A percentile compares a stretch with the other conserved stretches of the same genome.
phyloP scores from a whole-genome alignment of 2,113 vertebrate species.

The Puntigrus tetrazona region DNA sequence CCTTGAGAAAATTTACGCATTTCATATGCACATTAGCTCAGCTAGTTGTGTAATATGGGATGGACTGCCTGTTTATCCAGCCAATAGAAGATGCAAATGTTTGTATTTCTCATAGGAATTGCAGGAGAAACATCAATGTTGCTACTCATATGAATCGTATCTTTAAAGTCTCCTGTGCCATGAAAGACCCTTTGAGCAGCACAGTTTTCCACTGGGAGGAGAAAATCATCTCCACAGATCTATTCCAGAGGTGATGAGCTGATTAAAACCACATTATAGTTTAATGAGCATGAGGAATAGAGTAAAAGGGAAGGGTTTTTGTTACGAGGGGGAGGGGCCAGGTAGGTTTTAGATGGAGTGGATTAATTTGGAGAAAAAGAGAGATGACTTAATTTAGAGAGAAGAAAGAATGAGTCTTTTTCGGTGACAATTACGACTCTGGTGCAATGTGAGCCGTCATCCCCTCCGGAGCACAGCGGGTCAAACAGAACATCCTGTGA shows the following conservation, averaged over 20 bases:
- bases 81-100: not conserved
- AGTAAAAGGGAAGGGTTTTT: slow-evolving; percentile 40
- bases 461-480: slow-evolving; percentile 42
- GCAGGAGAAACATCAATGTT: not conserved
- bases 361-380: slow-evolving; percentile 37
- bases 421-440: slow-evolving; percentile 41
- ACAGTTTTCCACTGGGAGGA: slow-evolving; percentile 11
- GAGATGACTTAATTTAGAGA: slow-evolving; percentile 29
- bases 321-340: slow-evolving; percentile 11
- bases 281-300: slow-evolving; percentile 53
- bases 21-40: too few species aligned
- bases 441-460: slow-evolving; percentile 38
- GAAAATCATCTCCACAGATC: slow-evolving; percentile 15
- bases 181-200: not conserved
- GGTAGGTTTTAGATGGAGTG: slow-evolving; percentile 28
- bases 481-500: slow-evolving; percentile 51
- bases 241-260: slow-evolving; percentile 25
- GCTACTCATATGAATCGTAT: not conserved
- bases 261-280: slow-evolving; percentile 57
- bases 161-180: not conserved
- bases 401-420: slow-evolving; percentile 37
- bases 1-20: too few species aligned
- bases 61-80: not conserved
- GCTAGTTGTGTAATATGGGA: not conserved
- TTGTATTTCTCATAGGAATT: slow-evolving; percentile 12